Evolutionary conservation across 2,797 vertebrate genomes (phyloP).

Genomic region (Myotis daubentonii): DNA sequence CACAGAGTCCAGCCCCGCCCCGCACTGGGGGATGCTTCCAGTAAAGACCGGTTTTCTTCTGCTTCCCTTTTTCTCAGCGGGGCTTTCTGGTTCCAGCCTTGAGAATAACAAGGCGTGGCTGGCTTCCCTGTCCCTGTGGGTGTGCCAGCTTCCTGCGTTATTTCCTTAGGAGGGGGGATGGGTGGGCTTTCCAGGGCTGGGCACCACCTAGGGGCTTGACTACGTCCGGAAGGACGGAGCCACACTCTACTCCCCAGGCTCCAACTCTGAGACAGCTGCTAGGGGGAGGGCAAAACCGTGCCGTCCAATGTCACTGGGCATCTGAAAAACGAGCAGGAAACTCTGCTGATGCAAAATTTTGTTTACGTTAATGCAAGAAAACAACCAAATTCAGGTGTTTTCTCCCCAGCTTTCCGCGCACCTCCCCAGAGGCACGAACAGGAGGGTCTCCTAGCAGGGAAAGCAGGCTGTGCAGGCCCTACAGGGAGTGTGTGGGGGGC

Average conservation of each 20-base stretch:
- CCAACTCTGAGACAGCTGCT: conserved; percentile 43
- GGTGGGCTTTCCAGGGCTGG: not conserved
- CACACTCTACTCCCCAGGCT: not conserved
- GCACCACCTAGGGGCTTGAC: conserved; percentile 15
- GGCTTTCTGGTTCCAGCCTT: not conserved
- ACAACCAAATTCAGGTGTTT: not conserved
- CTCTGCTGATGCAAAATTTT: not conserved
- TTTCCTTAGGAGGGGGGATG: not conserved
- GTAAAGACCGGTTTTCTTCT: too few species aligned
- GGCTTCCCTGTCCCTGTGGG: too few species aligned
- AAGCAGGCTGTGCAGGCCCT: not conserved
- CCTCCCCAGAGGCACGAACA: rapidly evolving
- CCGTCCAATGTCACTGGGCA: conserved; percentile 44
- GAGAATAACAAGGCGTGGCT: too few species aligned
- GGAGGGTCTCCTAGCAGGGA: not conserved
- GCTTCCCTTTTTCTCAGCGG: not conserved
- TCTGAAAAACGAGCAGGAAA: conserved; percentile 5
- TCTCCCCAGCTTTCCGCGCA: not conserved
- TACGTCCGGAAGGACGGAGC: conserved; percentile 12
- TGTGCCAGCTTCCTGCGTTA: not conserved
- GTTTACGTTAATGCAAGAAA: conserved; percentile 30
- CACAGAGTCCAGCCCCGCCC: not conserved
- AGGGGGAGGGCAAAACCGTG: not conserved
- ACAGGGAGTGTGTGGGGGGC: not conserved
- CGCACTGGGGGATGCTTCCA: not conserved